Conservation (phyloP, 2,113 vertebrate genomes). For the Ardeotis arabs region DNA sequence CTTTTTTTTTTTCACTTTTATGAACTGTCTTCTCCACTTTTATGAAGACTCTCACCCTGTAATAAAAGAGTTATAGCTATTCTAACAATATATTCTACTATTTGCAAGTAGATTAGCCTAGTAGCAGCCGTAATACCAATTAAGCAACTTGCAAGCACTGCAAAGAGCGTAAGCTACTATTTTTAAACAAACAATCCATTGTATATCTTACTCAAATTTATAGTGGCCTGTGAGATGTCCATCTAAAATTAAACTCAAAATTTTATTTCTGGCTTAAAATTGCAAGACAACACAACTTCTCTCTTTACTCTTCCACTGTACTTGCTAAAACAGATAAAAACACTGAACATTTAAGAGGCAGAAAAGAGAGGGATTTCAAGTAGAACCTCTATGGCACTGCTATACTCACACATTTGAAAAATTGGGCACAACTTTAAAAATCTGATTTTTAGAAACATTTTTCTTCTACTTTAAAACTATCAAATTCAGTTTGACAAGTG, state of each 20-base stretch:
- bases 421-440: background rate
- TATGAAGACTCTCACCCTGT: background rate
- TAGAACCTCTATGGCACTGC: background rate
- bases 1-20: background rate
- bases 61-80: background rate
- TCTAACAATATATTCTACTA: background rate
- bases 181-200: background rate
- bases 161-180: background rate
- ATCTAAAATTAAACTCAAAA: background rate
- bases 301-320: background rate
- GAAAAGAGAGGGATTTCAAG: background rate
- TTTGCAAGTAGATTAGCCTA: background rate
- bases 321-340: background rate
- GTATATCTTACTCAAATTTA: background rate
- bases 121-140: background rate
- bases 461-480: background rate
- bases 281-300: background rate
- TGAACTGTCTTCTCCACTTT: background rate
- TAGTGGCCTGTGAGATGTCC: background rate
- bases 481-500: background rate
- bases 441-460: background rate
- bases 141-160: background rate
- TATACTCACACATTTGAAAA: background rate
- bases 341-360: background rate
- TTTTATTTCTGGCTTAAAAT: background rate